A percentile compares a stretch with the other conserved stretches of the same genome.
phyloP scores from a whole-genome alignment of 2,113 vertebrate species.

The Girardinichthys multiradiatus region DNA sequence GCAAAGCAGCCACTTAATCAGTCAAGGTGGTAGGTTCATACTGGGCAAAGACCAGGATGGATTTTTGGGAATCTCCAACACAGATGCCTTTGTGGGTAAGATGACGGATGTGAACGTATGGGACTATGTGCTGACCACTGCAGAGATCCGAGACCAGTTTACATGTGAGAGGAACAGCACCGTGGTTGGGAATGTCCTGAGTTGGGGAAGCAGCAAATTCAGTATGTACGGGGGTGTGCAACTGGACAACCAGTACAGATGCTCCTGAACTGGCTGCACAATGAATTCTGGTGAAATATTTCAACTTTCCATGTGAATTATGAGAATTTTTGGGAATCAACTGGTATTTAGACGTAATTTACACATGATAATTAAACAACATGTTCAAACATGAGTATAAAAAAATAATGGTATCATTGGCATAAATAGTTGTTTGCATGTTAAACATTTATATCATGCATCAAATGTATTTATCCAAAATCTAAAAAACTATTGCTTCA shows the following conservation, averaged over 20 bases:
- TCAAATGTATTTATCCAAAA: not conserved
- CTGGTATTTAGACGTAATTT: no score
- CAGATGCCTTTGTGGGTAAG: constrained; percentile 77
- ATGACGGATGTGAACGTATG: constrained; percentile 82
- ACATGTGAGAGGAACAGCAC: constrained; percentile 64
- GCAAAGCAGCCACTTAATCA: constrained; percentile 68
- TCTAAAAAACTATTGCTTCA: not conserved
- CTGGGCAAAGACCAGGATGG: constrained; percentile 83
- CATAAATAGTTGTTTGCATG: not conserved
- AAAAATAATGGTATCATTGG: not conserved
- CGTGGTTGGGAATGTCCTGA: constrained; percentile 77
- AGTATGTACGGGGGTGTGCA: constrained; percentile 82
- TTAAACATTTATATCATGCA: no score
- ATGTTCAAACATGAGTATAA: not conserved
- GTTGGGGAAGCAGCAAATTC: constrained; percentile 82
- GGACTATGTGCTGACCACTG: constrained; percentile 77
- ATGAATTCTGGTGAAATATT: not conserved
- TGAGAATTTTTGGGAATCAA: not conserved
- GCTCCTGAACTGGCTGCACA: constrained; percentile 58
- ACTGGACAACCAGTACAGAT: constrained; percentile 81
- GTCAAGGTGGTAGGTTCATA: constrained; percentile 70
- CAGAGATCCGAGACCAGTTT: constrained; percentile 77
- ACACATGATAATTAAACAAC: no score
- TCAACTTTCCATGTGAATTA: not conserved
- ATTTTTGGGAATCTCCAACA: constrained; percentile 79